These are phyloP conservation scores for Drosophila pegasa DNA, from an alignment of 2,888 invertebrate genomes.

Conservation along the genomic window DNA sequence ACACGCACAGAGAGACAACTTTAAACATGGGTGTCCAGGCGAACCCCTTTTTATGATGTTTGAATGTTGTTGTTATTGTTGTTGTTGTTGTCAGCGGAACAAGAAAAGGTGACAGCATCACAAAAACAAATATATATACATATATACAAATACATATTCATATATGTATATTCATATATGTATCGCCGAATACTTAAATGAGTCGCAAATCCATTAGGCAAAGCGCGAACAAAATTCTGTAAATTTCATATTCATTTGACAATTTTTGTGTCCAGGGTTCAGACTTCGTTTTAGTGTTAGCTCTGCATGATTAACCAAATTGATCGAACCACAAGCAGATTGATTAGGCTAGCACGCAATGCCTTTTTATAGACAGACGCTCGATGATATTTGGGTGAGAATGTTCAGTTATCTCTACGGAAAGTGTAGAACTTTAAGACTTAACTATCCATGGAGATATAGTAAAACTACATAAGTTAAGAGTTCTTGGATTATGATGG, in stretches of 20 bases:
- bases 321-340: too few relatives aligned
- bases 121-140: neutral
- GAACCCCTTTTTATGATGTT: constrained; percentile 13
- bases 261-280: neutral
- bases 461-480: too few relatives aligned
- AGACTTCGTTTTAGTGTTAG: too few relatives aligned
- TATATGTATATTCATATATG: neutral
- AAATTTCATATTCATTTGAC: too few relatives aligned
- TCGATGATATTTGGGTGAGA: too few relatives aligned
- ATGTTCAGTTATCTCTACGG: too few relatives aligned
- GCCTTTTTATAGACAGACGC: too few relatives aligned
- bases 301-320: too few relatives aligned
- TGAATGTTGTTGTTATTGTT: neutral
- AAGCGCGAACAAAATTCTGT: neutral
- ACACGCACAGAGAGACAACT: neutral
- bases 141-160: neutral
- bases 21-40: neutral
- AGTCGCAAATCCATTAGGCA: neutral
- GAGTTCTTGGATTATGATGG: too few relatives aligned
- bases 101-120: neutral
- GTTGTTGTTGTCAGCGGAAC: neutral
- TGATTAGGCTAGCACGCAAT: too few relatives aligned
- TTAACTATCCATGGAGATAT: too few relatives aligned
- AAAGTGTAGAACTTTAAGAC: too few relatives aligned
- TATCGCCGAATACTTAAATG: neutral